Evolutionary conservation across 2,113 vertebrate species (phyloP).

Genomic region (Sitta europaea): DNA sequence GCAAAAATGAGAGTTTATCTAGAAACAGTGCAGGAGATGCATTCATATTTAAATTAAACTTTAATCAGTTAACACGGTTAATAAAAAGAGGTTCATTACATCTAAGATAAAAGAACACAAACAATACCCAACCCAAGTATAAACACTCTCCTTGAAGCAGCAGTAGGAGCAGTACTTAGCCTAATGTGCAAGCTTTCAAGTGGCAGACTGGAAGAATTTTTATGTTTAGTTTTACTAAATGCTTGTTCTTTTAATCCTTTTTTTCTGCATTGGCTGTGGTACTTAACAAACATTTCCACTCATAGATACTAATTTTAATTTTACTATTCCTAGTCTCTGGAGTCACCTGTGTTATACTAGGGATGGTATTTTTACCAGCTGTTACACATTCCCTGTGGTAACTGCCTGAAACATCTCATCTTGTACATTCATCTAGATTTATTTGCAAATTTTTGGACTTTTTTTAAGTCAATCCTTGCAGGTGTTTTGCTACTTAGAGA

Average conservation of each 20-base stretch:
- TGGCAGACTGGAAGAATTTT: background rate
- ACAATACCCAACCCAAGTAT: background rate
- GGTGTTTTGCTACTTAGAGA: background rate
- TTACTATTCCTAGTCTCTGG: background rate
- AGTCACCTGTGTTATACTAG: background rate
- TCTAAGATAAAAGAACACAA: background rate
- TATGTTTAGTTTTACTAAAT: background rate
- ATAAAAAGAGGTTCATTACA: background rate
- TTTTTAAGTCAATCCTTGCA: rapidly evolving
- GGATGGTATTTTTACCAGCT: background rate
- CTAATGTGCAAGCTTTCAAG: background rate
- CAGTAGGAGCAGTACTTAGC: background rate
- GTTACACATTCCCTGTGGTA: background rate
- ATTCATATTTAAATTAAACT: background rate
- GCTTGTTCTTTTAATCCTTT: background rate
- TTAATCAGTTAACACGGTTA: background rate
- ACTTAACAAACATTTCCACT: background rate
- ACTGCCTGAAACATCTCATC: background rate
- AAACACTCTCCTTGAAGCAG: background rate
- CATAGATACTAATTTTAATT: background rate
- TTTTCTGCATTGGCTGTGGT: background rate
- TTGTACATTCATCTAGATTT: background rate
- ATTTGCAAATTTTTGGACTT: background rate
- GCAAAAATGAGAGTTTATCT: background rate
- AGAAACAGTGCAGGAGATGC: background rate